Percentiles rank a stretch among this genome's conserved stretches.
Conservation (phyloP, 2,113 vertebrate species). For the Chascanopsetta lugubris region DNA sequence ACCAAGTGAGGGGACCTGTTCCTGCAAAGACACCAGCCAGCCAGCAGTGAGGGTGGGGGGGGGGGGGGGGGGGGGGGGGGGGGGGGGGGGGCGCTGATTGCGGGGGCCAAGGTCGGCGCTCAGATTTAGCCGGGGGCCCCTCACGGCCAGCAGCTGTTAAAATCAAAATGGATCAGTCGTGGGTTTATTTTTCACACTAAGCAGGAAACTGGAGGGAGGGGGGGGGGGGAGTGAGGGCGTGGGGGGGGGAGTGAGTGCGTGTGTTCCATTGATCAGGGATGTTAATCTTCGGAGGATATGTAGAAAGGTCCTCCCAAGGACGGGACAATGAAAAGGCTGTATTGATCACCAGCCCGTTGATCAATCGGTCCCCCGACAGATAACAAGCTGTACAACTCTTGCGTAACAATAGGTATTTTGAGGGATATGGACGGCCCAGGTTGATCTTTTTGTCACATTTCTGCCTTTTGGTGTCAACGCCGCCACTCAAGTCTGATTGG, state of each 20-base stretch:
- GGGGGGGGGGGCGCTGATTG: conserved; percentile 63
- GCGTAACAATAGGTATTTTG: conserved; percentile 57
- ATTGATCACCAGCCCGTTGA: conserved; percentile 69
- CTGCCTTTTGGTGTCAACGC: conserved; percentile 10
- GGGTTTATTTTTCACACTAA: conserved; percentile 53
- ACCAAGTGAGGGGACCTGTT: conserved; percentile 29
- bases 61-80: too few relatives aligned
- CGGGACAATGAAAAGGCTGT: conserved; percentile 64
- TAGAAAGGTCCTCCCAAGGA: conserved; percentile 75
- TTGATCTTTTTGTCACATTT: conserved; percentile 33
- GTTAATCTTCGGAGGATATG: conserved; percentile 70
- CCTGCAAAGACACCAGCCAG: conserved; percentile 56
- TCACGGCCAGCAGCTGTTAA: conserved; percentile 68
- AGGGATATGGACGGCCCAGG: conserved; percentile 33
- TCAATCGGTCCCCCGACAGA: conserved; percentile 66
- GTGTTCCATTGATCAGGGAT: conserved; percentile 68
- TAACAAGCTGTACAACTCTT: conserved; percentile 71
- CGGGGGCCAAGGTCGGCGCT: conserved; percentile 60
- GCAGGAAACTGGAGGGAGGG: conserved; percentile 35
- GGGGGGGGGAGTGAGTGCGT: conserved; percentile 44
- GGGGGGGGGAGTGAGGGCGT: too few relatives aligned
- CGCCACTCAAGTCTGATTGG: conserved; percentile 2
- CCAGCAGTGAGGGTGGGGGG: conserved; percentile 53
- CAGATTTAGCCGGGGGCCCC: conserved; percentile 61
- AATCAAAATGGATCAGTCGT: conserved; percentile 57